Evolutionary conservation across 2,113 vertebrate species (phyloP).

Genomic region (Podilymbus podiceps): DNA sequence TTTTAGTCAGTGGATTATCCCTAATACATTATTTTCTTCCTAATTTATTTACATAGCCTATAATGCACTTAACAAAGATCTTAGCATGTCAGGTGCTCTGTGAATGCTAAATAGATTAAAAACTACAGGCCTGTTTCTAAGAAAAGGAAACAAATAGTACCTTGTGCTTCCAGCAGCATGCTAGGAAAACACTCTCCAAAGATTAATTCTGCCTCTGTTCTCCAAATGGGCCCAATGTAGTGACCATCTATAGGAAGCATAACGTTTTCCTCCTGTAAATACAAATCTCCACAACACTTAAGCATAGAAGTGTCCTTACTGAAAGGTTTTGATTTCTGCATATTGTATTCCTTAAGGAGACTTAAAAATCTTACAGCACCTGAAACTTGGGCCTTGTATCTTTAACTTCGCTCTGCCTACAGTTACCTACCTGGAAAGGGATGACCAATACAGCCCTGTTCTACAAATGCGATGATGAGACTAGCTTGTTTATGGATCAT

Average conservation of each 20-base stretch:
- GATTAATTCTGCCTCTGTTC: background rate
- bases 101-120: slow-evolving; percentile 1
- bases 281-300: background rate
- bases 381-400: background rate
- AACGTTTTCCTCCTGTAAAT: background rate
- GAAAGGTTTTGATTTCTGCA: background rate
- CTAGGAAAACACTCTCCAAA: background rate
- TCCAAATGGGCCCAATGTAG: background rate
- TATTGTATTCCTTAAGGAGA: background rate
- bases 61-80: slow-evolving; percentile 13
- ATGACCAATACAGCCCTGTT: background rate
- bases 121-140: background rate
- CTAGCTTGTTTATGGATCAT: background rate
- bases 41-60: background rate
- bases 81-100: background rate
- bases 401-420: background rate
- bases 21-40: background rate
- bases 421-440: background rate
- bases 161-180: background rate
- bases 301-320: background rate
- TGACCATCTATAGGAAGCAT: background rate
- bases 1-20: background rate
- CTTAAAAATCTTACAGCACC: background rate
- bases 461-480: background rate
- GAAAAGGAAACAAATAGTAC: background rate